Base-by-base conservation (phyloP, 2,113 vertebrate species). In the Prochilodus magdalenae region DNA sequence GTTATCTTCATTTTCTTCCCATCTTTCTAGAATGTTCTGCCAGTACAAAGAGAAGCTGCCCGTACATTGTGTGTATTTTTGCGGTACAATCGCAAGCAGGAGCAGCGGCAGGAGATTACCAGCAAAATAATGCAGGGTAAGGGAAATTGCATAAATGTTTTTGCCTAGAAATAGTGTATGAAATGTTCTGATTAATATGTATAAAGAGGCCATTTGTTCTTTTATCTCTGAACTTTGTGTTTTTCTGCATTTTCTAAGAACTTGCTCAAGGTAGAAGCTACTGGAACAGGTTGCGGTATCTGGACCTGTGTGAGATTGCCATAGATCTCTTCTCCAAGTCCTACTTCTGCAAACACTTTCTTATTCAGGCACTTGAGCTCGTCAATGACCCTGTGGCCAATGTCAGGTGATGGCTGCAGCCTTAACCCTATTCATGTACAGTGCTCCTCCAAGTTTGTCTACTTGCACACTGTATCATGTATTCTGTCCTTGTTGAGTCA, bases 281-380 rank as follows among this genome's bases (percentile, higher is more conserved):
- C 22, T 98, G 97, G 96, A 97, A 96, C 91, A 96, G 97, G 82
- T 93, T 97, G 80, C 94, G 97, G 2, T 99, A 96, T 92, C 95
- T 99, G 82, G 97, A 99, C 86, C 95, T 97, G 73, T 99, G 97
- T 93, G 96, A 98, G 94, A 95, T 94, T 80, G 96, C 97, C 85
- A 96, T 95, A 81, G 97, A 98, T 76, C 91, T 97, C 47, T 99
- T 98, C 92, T 99, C 97, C 81, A 97, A 96, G 82, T 96, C 96
- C 63, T 99, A 97, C 92, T 97, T 99, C 91, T 97, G 96, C 92
- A 97, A 97, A 93, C 94, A 97, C 80, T 98, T 98, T 90, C 95
- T 98, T 86, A 87, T 96, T 40, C 95, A 95, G 65, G 95, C 95
- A 10, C 94, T 99, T 86, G 97, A 98, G 84, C 94, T 98, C 84